Conservation (phyloP, 2,797 vertebrate genomes). For the Setipinna tenuifilis region DNA sequence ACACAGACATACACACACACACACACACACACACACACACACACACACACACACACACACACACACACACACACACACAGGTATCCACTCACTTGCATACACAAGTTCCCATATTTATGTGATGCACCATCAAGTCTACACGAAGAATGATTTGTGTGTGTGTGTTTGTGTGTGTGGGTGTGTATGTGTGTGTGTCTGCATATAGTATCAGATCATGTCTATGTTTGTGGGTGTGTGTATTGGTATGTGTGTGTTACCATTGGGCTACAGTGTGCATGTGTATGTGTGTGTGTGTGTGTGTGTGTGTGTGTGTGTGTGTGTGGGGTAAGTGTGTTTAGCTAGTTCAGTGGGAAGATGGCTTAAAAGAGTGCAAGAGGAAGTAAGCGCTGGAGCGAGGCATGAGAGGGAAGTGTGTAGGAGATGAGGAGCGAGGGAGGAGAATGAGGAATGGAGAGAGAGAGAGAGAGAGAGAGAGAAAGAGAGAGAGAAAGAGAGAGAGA, state of each 20-base stretch:
- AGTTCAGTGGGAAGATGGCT: background rate
- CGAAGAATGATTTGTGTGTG: background rate
- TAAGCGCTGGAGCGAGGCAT: background rate
- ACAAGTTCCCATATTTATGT: too few species aligned
- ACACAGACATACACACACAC: background rate
- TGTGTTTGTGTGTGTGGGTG: background rate
- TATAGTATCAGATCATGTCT: background rate
- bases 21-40: background rate
- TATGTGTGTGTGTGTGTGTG: background rate
- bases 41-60: background rate
- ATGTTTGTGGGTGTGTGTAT: background rate
- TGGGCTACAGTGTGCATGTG: background rate
- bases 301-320: background rate
- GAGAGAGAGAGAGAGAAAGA: conserved; percentile 42
- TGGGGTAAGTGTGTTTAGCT: background rate
- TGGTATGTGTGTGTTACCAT: background rate
- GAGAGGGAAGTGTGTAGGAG: conserved; percentile 19
- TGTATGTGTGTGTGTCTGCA: background rate
- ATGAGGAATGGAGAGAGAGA: conserved; percentile 3
- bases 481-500: conserved; percentile 34
- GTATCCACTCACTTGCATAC: background rate
- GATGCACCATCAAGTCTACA: background rate
- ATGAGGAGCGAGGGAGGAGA: background rate
- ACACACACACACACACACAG: too few species aligned
- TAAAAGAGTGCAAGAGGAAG: background rate